phyloP scores from a whole-genome alignment of 2,888 invertebrate species.

The Drosophila cracens region DNA sequence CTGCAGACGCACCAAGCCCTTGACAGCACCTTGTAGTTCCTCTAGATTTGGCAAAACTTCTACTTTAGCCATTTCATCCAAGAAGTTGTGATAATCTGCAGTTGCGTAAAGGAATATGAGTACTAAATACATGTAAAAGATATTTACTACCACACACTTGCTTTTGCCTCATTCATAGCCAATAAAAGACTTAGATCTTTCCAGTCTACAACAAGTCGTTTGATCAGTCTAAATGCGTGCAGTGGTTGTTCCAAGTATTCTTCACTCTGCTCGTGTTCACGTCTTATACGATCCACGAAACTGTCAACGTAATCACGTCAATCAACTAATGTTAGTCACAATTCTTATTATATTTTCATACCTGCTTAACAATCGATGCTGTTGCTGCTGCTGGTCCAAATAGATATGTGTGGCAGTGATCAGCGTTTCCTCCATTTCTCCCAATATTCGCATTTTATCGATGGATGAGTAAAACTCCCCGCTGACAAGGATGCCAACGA shows the following conservation, averaged over 20 bases:
- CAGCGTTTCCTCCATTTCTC: slow-evolving; percentile 54
- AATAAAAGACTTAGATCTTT: slow-evolving; percentile 88
- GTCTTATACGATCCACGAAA: slow-evolving; percentile 87
- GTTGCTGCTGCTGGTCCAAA: slow-evolving; percentile 44
- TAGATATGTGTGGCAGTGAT: slow-evolving; percentile 53
- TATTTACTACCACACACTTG: slow-evolving; percentile 84
- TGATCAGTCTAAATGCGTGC: slow-evolving; percentile 95
- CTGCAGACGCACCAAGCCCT: slow-evolving; percentile 95
- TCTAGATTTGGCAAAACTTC: slow-evolving; percentile 89
- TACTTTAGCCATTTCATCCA: slow-evolving; percentile 28
- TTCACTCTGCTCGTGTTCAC: slow-evolving; percentile 89
- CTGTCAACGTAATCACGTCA: slow-evolving; percentile 36
- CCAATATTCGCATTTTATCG: slow-evolving; percentile 59
- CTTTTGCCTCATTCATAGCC: slow-evolving; percentile 86
- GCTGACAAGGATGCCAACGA: neutral
- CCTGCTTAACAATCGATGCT: slow-evolving; percentile 58
- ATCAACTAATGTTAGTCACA: slow-evolving; percentile 11
- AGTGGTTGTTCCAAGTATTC: slow-evolving; percentile 94
- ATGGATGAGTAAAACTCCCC: slow-evolving; percentile 75
- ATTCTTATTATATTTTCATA: slow-evolving; percentile 14
- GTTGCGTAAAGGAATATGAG: neutral
- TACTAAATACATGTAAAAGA: too few species aligned
- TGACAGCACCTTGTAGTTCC: slow-evolving; percentile 96
- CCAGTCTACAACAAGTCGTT: slow-evolving; percentile 95
- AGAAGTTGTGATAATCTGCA: slow-evolving; percentile 34